phyloP scores from a whole-genome alignment of 2,113 vertebrate genomes.

The Talpa occidentalis region DNA sequence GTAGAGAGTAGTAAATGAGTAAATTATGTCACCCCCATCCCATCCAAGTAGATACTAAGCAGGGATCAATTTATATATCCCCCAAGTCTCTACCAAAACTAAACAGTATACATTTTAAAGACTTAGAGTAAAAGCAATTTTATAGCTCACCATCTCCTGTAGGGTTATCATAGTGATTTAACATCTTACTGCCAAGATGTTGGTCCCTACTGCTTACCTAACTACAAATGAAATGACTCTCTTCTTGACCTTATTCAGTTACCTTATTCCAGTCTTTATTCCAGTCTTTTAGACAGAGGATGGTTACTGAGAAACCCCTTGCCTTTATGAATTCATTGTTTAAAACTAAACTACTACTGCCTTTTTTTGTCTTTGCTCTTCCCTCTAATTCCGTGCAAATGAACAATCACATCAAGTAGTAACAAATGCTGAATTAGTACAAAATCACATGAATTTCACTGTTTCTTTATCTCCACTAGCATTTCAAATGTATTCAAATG shows the following conservation, averaged over 20 bases:
- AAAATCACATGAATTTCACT: not conserved
- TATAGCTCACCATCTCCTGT: not conserved
- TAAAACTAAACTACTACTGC: conserved; percentile 43
- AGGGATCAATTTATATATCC: conserved; percentile 45
- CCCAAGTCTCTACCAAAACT: conserved; percentile 43
- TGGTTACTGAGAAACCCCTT: conserved; percentile 21
- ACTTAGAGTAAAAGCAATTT: not conserved
- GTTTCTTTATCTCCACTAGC: not conserved
- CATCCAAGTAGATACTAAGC: conserved; percentile 28
- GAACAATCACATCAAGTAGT: not conserved
- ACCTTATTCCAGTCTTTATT: conserved; percentile 22
- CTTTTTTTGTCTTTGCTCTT: conserved; percentile 46
- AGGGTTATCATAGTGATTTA: conserved; percentile 43
- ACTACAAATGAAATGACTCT: conserved; percentile 67
- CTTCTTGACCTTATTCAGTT: conserved; percentile 58
- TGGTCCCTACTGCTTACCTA: conserved; percentile 4
- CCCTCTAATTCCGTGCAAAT: conserved; percentile 40
- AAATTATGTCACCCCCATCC: conserved; percentile 12
- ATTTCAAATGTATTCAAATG: conserved; percentile 41
- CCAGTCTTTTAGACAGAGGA: not conserved
- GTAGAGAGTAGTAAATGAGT: conserved; percentile 63
- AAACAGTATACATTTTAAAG: conserved; percentile 55
- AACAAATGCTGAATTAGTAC: not conserved
- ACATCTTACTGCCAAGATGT: not conserved
- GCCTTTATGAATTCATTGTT: conserved; percentile 43